Evolutionary conservation across 2,888 invertebrate genomes (phyloP), one percentile per base, ranked within the genome.

Genomic region (Nomada goodeniana): DNA sequence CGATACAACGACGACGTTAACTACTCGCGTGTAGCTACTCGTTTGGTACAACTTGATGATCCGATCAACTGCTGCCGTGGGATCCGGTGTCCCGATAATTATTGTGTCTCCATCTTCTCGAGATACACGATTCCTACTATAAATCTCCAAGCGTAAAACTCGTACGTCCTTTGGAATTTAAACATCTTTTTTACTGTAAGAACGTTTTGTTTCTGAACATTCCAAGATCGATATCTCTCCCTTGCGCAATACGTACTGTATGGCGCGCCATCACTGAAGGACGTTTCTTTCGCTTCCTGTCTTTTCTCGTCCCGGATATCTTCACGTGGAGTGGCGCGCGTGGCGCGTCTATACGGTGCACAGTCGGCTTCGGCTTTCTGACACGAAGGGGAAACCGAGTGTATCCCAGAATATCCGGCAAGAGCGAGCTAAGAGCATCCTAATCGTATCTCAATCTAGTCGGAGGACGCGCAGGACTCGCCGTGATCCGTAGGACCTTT

Each of bases 391-490:
- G 50, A 23, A 50, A 42, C 23, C 55, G 53, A 50, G 61, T 50
- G 63, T 50, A 55, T 20, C 44, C 67, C 18, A 20, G 61, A 64
- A 57, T 73, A 73, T 65, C 55, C 59, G 57, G 15, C 23, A 5
- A 65, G 50, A 57, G 57, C 52, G 20, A 44, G 44, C 82, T 57
- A 68, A 81, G 78, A 82, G 67, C 85, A 82, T 76, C 78, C 86
- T 85, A 89, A 88, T 88, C 87, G 87, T 77, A 61, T 85, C 88
- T 88, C 80, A 85, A 88, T 89, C 89, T 81, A 83, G 84, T 89
- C 78, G 72, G 74, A 75, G 88, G 83, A 80, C 76, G 76, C 83
- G 69, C 75, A 68, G 76, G 70, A 77, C 73, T 80, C 20, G 13
- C 13, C 29, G 53, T 81, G 82, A 82, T 74, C 77, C 83, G 52